phyloP scores from a whole-genome alignment of 2,888 invertebrate species.

The Mythimna loreyi region DNA sequence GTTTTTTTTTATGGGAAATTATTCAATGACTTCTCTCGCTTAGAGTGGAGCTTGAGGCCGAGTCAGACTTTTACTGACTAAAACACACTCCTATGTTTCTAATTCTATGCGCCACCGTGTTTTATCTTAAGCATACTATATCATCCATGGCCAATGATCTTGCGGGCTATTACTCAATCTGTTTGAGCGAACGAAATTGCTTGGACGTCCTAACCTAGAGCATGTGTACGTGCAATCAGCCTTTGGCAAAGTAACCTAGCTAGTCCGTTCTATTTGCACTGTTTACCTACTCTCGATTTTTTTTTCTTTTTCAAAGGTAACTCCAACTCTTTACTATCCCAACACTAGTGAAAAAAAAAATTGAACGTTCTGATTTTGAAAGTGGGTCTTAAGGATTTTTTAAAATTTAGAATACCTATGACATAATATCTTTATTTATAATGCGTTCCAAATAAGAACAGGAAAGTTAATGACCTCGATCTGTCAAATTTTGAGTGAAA shows the following conservation, averaged over 20 bases:
- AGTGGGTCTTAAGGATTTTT: no score
- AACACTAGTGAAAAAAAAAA: no score
- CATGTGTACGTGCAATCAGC: slow-evolving; percentile 21
- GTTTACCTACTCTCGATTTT: neutral
- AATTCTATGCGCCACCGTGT: neutral
- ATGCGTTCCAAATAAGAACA: no score
- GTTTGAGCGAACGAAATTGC: slow-evolving; percentile 29
- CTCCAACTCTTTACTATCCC: neutral
- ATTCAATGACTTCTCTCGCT: no score
- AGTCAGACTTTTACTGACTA: no score
- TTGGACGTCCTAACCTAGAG: slow-evolving; percentile 19
- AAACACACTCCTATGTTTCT: no score
- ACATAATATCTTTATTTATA: neutral
- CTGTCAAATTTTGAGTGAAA: no score
- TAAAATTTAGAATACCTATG: no score
- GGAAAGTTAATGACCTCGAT: no score
- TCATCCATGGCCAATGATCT: slow-evolving; percentile 3
- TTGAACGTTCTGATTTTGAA: neutral
- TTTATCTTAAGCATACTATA: slow-evolving; percentile 4
- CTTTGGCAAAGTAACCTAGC: slow-evolving; percentile 8
- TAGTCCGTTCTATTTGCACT: slow-evolving; percentile 4
- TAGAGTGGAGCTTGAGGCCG: no score
- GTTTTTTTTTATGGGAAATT: no score
- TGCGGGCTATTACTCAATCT: slow-evolving; percentile 29
- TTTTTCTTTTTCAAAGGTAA: neutral